Conservation (phyloP, 2,797 vertebrate species). For the Manis javanica region DNA sequence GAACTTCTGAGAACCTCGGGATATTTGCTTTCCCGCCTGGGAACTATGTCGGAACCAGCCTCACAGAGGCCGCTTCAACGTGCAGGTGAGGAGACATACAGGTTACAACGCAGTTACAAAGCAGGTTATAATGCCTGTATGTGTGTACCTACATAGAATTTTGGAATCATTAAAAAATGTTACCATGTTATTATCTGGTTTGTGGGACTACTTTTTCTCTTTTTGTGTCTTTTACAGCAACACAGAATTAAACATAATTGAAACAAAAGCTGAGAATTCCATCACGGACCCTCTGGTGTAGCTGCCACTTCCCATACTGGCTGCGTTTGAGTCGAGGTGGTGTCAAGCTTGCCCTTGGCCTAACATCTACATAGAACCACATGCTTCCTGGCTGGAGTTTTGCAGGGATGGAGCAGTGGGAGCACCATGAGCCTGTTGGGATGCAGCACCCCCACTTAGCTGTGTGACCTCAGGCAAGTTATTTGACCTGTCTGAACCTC, state of each 20-base stretch:
- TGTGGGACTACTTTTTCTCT: neutral
- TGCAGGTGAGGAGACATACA: neutral
- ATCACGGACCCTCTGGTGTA: neutral
- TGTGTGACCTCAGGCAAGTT: neutral
- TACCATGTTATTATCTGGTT: neutral
- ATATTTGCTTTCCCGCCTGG: neutral
- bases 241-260: neutral
- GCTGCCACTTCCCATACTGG: neutral
- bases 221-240: neutral
- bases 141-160: neutral
- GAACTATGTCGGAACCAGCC: neutral
- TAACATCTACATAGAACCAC: neutral
- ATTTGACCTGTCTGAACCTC: neutral
- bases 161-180: neutral
- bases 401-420: neutral
- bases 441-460: neutral
- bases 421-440: neutral
- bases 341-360: neutral
- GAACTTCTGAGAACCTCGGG: neutral
- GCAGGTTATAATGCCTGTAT: neutral
- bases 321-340: neutral
- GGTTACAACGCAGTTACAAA: neutral
- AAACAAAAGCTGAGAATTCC: neutral
- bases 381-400: neutral
- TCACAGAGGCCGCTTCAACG: accelerated